These are phyloP conservation scores for Centropus bengalensis DNA, from an alignment of 2,113 vertebrate species.

Conservation along the genomic window DNA sequence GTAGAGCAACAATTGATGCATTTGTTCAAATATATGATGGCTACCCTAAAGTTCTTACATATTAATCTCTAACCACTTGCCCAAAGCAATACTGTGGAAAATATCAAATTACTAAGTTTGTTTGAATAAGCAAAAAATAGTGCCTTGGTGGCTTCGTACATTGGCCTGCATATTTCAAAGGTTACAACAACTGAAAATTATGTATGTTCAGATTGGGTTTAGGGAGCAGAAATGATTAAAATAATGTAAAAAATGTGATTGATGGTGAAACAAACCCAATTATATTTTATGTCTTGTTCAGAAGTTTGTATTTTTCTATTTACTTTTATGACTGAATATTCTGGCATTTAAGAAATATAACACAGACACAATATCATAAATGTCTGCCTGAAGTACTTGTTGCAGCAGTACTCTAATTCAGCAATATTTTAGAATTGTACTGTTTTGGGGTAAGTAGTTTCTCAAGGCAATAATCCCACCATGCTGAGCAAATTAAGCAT, in stretches of 20 bases:
- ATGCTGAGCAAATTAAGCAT: not conserved
- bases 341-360: not conserved
- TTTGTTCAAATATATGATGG: not conserved
- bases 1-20: not conserved
- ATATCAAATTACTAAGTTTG: not conserved
- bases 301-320: not conserved
- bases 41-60: not conserved
- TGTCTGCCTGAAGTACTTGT: not conserved
- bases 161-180: not conserved
- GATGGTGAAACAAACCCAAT: not conserved
- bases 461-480: not conserved
- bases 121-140: not conserved
- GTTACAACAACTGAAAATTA: not conserved
- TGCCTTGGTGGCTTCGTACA: not conserved
- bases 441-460: not conserved
- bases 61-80: not conserved
- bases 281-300: not conserved
- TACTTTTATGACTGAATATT: not conserved
- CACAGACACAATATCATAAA: not conserved
- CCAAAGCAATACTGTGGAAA: not conserved
- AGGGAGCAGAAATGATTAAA: not conserved
- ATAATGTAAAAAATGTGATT: not conserved
- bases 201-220: not conserved
- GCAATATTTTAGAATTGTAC: not conserved
- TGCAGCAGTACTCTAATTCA: not conserved